A percentile compares a stretch with the other conserved stretches of the same genome.
Evolutionary conservation across 2,113 vertebrate species (phyloP).

Genomic region (Otocyon megalotis): DNA sequence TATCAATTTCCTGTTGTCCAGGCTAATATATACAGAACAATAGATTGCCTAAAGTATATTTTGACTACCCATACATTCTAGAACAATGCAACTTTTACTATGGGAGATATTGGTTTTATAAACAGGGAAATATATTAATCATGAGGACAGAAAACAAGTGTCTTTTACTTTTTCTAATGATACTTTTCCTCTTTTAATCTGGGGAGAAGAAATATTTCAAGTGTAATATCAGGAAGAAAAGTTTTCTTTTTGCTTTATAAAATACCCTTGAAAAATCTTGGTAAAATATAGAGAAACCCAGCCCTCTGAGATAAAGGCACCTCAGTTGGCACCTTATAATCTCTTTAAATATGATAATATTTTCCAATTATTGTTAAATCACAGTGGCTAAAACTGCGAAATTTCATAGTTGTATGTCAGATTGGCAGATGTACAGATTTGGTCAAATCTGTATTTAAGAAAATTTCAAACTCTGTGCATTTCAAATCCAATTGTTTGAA

Average conservation of each 20-base stretch:
- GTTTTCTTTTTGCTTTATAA: not conserved
- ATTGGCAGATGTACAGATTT: not conserved
- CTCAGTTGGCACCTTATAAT: not conserved
- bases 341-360: not conserved
- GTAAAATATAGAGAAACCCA: not conserved
- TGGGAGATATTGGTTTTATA: not conserved
- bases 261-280: not conserved
- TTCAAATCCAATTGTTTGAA: not conserved
- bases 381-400: not conserved
- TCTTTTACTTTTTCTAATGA: not conserved
- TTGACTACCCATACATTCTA: not conserved
- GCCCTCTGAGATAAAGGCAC: not conserved
- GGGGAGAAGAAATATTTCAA: not conserved
- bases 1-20: not conserved
- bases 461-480: not conserved
- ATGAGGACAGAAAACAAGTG: not conserved
- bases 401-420: not conserved
- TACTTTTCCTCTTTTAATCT: not conserved
- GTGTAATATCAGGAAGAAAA: not conserved
- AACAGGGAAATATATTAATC: not conserved
- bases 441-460: not conserved
- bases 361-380: conserved; percentile 4
- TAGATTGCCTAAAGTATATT: not conserved
- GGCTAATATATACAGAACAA: not conserved
- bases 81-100: not conserved